Percentiles rank a stretch among this genome's conserved stretches.
phyloP scores from a whole-genome alignment of 2,113 vertebrate species.

The Rhynchopsitta pachyrhyncha region DNA sequence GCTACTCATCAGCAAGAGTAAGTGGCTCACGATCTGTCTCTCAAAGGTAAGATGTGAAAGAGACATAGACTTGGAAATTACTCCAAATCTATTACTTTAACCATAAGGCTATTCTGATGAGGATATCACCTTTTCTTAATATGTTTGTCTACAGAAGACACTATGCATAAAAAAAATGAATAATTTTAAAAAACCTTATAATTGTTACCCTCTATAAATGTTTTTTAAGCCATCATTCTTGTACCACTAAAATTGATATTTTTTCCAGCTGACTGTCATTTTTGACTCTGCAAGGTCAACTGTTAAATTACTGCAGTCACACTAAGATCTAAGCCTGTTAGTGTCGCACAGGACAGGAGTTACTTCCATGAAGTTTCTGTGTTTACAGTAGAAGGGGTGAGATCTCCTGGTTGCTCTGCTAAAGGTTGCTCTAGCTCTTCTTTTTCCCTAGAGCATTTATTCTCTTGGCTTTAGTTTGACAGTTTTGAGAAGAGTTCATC shows the following conservation, averaged over 20 bases:
- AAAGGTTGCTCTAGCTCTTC: not conserved
- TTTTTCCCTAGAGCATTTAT: not conserved
- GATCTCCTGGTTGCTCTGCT: not conserved
- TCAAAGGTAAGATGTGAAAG: constrained; percentile 48
- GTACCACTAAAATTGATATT: not conserved
- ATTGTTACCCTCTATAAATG: not conserved
- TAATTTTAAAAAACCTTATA: not conserved
- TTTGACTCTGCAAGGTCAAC: constrained; percentile 41
- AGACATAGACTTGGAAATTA: not conserved
- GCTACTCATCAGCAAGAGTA: not conserved
- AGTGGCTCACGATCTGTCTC: constrained; percentile 28
- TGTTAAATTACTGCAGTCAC: constrained; percentile 37
- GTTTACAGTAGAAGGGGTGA: not conserved
- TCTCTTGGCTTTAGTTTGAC: not conserved
- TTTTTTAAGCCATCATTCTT: not conserved
- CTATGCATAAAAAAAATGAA: not conserved
- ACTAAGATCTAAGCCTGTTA: constrained; percentile 22
- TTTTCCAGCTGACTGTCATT: not conserved
- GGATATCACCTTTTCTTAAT: not conserved
- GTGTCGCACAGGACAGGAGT: not conserved
- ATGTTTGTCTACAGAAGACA: not conserved
- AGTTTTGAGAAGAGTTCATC: constrained; percentile 1
- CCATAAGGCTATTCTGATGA: not conserved
- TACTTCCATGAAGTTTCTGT: not conserved
- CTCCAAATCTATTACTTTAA: constrained; percentile 21